A percentile compares a stretch with the other conserved stretches of the same genome.
Conservation (phyloP, 2,797 vertebrate species). For the Phaenicophaeus curvirostris region DNA sequence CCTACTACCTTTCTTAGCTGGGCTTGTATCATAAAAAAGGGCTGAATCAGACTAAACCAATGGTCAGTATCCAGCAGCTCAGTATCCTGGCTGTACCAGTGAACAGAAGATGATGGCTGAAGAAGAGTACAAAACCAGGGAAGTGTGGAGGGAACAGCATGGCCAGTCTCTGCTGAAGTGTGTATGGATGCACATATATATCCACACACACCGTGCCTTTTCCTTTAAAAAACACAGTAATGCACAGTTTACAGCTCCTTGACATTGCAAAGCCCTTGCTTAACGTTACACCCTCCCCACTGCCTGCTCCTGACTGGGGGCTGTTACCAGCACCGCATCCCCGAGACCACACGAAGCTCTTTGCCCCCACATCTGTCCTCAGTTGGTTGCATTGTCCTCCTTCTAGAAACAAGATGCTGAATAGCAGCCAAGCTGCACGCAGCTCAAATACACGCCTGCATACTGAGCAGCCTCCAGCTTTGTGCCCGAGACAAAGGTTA, state of each 20-base stretch:
- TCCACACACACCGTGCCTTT: too few relatives aligned
- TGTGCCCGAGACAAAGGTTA: background rate
- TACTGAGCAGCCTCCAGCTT: constrained; percentile 11
- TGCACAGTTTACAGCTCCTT: background rate
- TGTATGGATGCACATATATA: fast-evolving
- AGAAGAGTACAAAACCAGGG: background rate
- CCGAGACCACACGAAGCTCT: background rate
- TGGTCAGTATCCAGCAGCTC: background rate
- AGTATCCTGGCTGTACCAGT: background rate
- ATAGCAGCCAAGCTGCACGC: background rate
- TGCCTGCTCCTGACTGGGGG: background rate
- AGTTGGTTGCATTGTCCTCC: background rate
- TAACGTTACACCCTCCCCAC: background rate
- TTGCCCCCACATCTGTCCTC: background rate
- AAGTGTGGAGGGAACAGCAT: background rate
- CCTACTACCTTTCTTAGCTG: background rate
- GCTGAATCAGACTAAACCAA: background rate
- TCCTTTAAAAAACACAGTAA: background rate
- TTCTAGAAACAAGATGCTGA: background rate
- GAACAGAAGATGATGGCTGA: background rate
- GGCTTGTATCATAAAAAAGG: background rate
- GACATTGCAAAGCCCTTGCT: background rate
- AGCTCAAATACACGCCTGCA: background rate
- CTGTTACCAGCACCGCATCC: background rate
- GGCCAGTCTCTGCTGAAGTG: background rate